Evolutionary conservation across 2,797 vertebrate species (phyloP).

Genomic region (Acrossocheilus fasciatus): DNA sequence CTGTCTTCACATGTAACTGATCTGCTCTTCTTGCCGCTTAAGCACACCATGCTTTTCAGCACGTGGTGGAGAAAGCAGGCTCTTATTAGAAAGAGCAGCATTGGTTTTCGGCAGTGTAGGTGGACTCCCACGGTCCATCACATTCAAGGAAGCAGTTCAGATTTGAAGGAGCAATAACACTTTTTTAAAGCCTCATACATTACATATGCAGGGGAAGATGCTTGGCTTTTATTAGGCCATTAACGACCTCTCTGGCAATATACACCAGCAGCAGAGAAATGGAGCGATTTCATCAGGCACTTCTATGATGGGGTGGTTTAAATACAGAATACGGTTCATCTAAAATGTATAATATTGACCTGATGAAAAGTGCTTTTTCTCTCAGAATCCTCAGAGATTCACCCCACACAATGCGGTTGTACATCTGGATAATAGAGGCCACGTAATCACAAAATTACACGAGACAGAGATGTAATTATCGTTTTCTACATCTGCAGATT

Average conservation of each 20-base stretch:
- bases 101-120: constrained; percentile 62
- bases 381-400: constrained; percentile 79
- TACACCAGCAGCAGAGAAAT: constrained; percentile 70
- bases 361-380: constrained; percentile 84
- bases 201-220: constrained; percentile 66
- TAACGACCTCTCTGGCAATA: constrained; percentile 66
- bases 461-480: constrained; percentile 89
- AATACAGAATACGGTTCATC: constrained; percentile 79
- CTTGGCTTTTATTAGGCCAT: constrained; percentile 68
- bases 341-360: constrained; percentile 83
- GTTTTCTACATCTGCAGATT: constrained; percentile 82
- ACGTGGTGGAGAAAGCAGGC: constrained; percentile 55
- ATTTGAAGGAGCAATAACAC: constrained; percentile 60
- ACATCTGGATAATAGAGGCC: constrained; percentile 80
- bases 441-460: constrained; percentile 86
- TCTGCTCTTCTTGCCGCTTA: constrained; percentile 47
- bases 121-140: constrained; percentile 52
- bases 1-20: constrained; percentile 68
- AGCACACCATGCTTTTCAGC: constrained; percentile 60
- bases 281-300: constrained; percentile 77
- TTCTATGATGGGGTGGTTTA: constrained; percentile 66
- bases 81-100: constrained; percentile 64
- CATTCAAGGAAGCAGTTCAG: constrained; percentile 63
- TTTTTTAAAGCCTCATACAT: constrained; percentile 60
- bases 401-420: constrained; percentile 77